phyloP scores from a whole-genome alignment of 2,797 vertebrate species.

The Helarctos malayanus region DNA sequence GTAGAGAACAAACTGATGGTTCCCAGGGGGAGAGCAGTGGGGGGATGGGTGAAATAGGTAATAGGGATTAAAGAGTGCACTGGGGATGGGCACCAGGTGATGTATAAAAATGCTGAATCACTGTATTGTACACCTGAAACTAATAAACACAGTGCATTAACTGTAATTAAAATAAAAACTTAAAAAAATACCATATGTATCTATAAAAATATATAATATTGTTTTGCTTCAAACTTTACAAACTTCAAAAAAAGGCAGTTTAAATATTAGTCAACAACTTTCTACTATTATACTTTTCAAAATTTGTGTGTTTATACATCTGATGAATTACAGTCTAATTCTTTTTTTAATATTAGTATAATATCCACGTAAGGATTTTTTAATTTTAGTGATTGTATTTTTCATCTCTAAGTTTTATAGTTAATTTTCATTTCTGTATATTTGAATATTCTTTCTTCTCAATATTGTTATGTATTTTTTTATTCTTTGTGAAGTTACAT shows the following conservation, averaged over 20 bases:
- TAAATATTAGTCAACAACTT: background rate
- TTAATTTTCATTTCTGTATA: background rate
- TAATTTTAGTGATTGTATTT: background rate
- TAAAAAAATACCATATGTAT: background rate
- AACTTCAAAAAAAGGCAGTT: background rate
- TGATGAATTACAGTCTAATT: background rate
- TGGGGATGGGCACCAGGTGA: background rate
- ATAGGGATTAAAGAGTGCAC: background rate
- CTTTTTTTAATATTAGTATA: background rate
- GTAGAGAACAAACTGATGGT: background rate
- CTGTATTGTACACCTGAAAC: background rate
- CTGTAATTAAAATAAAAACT: background rate
- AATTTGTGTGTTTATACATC: background rate
- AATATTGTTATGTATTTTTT: background rate
- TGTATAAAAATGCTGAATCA: background rate
- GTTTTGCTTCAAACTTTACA: background rate
- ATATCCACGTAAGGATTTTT: background rate
- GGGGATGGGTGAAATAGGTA: background rate
- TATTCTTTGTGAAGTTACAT: slow-evolving; percentile 31
- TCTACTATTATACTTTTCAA: background rate
- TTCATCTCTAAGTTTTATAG: background rate
- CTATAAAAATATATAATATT: background rate
- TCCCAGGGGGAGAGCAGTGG: background rate
- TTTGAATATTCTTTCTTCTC: background rate
- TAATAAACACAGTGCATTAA: background rate